Evolutionary conservation across 2,888 invertebrate species (phyloP).

Genomic region (Bursaphelenchus okinawaensis): DNA sequence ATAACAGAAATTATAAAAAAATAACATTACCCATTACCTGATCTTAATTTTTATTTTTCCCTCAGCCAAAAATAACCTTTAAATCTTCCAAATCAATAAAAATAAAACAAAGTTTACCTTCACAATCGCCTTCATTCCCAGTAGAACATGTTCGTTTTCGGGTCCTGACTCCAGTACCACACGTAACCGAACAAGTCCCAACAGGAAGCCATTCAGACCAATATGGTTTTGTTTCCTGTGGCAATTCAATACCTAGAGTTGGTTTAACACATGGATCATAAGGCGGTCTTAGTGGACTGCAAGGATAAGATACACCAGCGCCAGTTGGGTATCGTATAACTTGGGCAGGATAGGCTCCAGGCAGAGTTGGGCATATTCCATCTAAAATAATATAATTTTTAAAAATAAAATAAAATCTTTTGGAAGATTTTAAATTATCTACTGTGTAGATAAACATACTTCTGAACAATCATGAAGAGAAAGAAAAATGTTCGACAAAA

Average conservation of each 20-base stretch:
- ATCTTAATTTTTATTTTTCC: no score
- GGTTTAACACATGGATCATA: not conserved
- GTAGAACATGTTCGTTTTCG: conserved; percentile 29
- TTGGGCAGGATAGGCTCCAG: not conserved
- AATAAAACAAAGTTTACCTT: no score
- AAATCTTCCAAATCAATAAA: no score
- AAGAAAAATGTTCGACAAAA: no score
- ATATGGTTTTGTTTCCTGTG: not conserved
- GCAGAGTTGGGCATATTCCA: not conserved
- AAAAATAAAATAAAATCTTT: no score
- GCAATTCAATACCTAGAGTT: not conserved
- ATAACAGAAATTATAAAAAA: no score
- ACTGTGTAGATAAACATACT: no score
- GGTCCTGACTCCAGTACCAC: conserved; percentile 22
- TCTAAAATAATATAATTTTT: no score
- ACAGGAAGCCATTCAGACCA: not conserved
- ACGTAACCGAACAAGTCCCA: conserved; percentile 25
- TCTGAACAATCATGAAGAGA: no score
- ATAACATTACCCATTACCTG: no score
- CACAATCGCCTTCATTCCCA: conserved; percentile 24
- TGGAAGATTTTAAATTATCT: no score
- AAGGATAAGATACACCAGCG: not conserved
- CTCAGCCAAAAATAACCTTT: no score
- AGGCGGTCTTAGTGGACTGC: not conserved
- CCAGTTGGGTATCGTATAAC: not conserved